phyloP scores from a whole-genome alignment of 2,888 invertebrate genomes.

The Sminthurides aquaticus region DNA sequence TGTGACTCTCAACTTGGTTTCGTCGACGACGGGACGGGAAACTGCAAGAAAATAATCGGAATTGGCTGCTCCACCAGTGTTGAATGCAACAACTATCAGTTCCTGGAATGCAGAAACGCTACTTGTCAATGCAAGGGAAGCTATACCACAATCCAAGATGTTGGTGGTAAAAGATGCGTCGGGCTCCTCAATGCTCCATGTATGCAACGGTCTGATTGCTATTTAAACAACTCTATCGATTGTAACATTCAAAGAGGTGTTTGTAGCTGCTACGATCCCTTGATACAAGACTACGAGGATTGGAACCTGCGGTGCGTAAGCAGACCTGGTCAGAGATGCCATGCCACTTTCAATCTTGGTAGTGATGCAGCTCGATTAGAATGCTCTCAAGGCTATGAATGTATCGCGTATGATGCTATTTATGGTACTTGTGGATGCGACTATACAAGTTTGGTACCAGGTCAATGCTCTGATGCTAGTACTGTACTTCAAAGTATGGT shows the following conservation, averaged over 20 bases:
- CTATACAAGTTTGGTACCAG: no score
- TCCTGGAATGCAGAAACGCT: background rate
- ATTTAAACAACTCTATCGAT: background rate
- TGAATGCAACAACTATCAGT: background rate
- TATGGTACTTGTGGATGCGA: background rate
- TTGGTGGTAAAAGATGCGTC: background rate
- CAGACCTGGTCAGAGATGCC: background rate
- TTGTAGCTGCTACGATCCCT: background rate
- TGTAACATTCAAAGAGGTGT: background rate
- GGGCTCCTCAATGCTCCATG: background rate
- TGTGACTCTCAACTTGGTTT: background rate
- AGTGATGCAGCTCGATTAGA: background rate
- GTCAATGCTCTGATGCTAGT: no score
- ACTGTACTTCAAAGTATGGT: no score
- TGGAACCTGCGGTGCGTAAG: background rate
- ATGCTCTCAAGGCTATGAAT: background rate
- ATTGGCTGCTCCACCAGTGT: background rate
- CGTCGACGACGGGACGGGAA: background rate
- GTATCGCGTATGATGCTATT: background rate
- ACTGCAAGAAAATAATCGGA: background rate
- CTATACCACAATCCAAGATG: background rate
- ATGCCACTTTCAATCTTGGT: background rate
- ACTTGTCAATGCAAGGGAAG: background rate
- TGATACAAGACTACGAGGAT: background rate
- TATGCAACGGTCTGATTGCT: background rate